A percentile compares a stretch with the other conserved stretches of the same genome.
Conservation (phyloP, 2,113 vertebrate genomes). For the Mirza zaza region DNA sequence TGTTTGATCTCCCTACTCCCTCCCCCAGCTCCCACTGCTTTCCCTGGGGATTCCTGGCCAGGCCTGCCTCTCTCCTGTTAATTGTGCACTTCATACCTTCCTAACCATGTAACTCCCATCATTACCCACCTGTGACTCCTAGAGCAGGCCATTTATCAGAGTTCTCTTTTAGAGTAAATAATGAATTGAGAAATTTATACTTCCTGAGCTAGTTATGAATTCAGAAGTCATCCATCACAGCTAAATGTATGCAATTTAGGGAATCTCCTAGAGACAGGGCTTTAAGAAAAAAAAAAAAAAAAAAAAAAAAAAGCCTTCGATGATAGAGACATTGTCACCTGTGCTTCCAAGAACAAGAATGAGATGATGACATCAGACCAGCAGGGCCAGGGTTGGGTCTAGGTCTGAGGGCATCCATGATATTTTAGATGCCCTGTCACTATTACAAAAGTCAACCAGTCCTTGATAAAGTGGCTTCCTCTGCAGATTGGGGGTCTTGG, state of each 20-base stretch:
- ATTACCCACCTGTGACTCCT: neutral
- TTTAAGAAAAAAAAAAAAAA: neutral
- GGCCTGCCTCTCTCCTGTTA: neutral
- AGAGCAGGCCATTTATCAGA: neutral
- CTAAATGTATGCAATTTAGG: neutral
- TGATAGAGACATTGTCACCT: neutral
- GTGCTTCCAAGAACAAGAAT: neutral
- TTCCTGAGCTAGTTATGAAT: neutral
- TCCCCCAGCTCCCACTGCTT: too few relatives aligned
- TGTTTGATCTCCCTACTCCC: rapidly evolving
- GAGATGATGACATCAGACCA: rapidly evolving
- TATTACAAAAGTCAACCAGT: rapidly evolving
- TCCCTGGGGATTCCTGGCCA: neutral
- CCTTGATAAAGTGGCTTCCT: neutral
- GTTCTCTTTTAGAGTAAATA: slow-evolving; percentile 30
- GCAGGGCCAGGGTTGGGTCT: neutral
- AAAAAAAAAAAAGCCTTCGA: too few relatives aligned
- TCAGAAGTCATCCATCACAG: neutral
- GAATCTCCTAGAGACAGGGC: neutral
- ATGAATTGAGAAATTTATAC: neutral
- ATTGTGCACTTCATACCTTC: neutral
- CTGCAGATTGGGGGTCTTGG: neutral
- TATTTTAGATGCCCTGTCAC: neutral
- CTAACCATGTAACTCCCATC: neutral
- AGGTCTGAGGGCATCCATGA: neutral